Evolutionary conservation across 2,888 invertebrate genomes (phyloP).

Genomic region (Asteroscopus sphinx): DNA sequence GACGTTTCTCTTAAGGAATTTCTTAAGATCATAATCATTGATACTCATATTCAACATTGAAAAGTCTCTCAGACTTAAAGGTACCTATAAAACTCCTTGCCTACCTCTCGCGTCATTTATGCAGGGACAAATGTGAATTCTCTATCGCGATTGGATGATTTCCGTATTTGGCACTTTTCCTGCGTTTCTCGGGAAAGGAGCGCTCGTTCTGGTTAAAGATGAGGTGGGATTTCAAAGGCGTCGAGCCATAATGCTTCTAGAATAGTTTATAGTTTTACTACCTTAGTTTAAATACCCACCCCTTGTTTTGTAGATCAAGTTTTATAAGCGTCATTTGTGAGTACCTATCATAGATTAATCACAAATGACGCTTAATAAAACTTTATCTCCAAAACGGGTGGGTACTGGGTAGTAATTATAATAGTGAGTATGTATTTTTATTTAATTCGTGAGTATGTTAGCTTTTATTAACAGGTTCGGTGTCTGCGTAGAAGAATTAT

Average conservation of each 20-base stretch:
- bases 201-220: conserved; percentile 35
- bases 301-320: not conserved
- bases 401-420: too few species aligned
- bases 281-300: conserved; percentile 18
- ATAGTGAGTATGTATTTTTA: too few species aligned
- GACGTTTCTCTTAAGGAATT: too few species aligned
- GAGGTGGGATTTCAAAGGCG: conserved; percentile 34
- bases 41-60: not conserved
- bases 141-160: conserved; percentile 55
- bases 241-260: conserved; percentile 18
- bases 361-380: too few species aligned
- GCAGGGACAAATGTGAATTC: conserved; percentile 47
- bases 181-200: conserved; percentile 40
- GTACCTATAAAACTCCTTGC: conserved; percentile 10
- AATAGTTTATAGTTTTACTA: conserved; percentile 40
- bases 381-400: too few species aligned
- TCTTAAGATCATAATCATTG: too few species aligned
- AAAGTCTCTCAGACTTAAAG: not conserved
- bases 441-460: too few species aligned
- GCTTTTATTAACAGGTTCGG: too few species aligned
- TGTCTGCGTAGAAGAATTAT: too few species aligned
- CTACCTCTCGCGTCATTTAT: conserved; percentile 27
- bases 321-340: not conserved
- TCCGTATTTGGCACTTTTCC: conserved; percentile 59
- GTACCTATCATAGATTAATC: not conserved